Evolutionary conservation across 2,113 vertebrate species (phyloP).

Genomic region (Motacilla alba): DNA sequence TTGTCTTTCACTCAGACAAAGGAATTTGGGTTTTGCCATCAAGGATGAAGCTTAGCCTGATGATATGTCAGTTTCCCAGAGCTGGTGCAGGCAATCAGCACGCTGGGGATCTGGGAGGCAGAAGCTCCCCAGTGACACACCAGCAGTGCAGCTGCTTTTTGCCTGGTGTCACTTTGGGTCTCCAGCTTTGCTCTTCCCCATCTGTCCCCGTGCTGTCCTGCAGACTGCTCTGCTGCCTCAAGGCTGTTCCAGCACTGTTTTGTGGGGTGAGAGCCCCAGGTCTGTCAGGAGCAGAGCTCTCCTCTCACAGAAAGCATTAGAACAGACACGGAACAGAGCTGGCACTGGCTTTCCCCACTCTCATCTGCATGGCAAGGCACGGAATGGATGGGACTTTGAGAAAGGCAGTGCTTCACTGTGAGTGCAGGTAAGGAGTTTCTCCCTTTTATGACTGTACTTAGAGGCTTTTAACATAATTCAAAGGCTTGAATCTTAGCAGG

Average conservation of each 20-base stretch:
- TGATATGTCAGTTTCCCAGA: fast-evolving
- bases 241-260: fast-evolving
- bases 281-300: neutral
- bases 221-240: neutral
- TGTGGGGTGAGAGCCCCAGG: neutral
- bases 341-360: neutral
- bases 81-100: neutral
- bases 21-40: neutral
- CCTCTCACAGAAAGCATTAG: neutral
- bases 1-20: neutral
- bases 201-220: neutral
- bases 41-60: neutral
- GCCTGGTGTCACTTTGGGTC: neutral
- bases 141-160: neutral
- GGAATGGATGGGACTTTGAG: neutral
- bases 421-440: neutral
- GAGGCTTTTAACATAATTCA: neutral
- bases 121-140: neutral
- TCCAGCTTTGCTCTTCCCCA: neutral
- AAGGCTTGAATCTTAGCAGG: neutral
- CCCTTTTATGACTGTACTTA: neutral
- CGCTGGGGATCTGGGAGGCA: fast-evolving
- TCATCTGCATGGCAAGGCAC: neutral
- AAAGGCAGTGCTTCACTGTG: neutral
- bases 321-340: neutral